A percentile compares a stretch with the other conserved stretches of the same genome.
These are phyloP conservation scores for Pachypanchax playfairii DNA, from an alignment of 2,113 vertebrate species.

Conservation along the genomic window DNA sequence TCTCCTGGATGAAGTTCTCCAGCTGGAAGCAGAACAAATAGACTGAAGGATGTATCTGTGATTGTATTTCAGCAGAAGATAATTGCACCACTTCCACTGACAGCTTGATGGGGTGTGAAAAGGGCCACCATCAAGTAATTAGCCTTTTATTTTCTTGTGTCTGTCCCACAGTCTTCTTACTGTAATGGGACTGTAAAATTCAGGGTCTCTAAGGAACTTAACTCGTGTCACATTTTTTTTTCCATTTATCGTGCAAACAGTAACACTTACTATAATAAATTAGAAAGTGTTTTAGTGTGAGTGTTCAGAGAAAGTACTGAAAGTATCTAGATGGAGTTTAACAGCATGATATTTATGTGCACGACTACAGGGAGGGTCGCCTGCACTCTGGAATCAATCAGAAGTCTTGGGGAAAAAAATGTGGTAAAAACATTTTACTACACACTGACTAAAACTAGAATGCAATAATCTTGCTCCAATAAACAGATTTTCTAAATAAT, in stretches of 20 bases:
- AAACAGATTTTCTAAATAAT: conserved; percentile 59
- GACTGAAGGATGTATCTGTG: conserved; percentile 12
- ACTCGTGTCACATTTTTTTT: neutral
- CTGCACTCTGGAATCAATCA: conserved; percentile 45
- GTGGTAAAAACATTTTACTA: conserved; percentile 18
- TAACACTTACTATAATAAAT: conserved; percentile 18
- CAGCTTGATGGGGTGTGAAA: conserved; percentile 26
- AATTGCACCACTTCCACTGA: neutral
- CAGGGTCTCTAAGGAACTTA: neutral
- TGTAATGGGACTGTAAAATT: conserved; percentile 19
- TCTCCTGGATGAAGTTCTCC: conserved; percentile 81
- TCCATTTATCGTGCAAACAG: conserved; percentile 29
- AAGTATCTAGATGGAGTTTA: conserved; percentile 10
- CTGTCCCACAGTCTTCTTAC: conserved; percentile 7
- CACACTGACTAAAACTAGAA: conserved; percentile 46
- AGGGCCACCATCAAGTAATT: neutral
- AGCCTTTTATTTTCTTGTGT: conserved; percentile 18
- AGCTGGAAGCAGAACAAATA: conserved; percentile 64
- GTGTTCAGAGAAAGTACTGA: conserved; percentile 16
- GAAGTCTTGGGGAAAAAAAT: neutral
- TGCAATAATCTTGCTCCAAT: conserved; percentile 57
- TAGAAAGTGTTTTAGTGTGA: conserved; percentile 11
- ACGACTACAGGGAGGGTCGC: conserved; percentile 24
- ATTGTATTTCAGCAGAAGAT: conserved; percentile 1
- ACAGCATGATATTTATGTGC: conserved; percentile 14